Conservation (phyloP, 2,797 vertebrate genomes). For the Chromis chromis region DNA sequence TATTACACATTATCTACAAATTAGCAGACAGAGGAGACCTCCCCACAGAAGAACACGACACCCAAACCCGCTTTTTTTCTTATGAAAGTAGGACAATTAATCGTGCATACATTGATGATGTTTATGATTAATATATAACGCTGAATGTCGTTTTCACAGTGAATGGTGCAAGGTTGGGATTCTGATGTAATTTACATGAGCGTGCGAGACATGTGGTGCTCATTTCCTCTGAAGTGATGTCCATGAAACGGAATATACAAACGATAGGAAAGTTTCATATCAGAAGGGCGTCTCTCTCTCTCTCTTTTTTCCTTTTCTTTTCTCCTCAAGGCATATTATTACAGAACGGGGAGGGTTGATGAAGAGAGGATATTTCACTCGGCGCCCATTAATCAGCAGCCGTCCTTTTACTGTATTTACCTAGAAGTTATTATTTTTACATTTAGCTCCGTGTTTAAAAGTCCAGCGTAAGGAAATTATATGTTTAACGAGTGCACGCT, state of each 20-base stretch:
- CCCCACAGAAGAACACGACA: conserved; percentile 37
- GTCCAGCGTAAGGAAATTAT: conserved; percentile 60
- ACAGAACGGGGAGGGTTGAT: conserved; percentile 43
- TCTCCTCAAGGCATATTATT: conserved; percentile 51
- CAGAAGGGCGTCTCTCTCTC: conserved; percentile 62
- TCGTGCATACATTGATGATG: conserved; percentile 72
- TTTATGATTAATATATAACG: conserved; percentile 81
- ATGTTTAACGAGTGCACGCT: conserved; percentile 64
- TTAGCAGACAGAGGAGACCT: conserved; percentile 35
- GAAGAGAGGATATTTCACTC: conserved; percentile 62
- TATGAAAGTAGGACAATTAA: conserved; percentile 79
- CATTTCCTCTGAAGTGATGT: conserved; percentile 79
- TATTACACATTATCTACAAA: conserved; percentile 35
- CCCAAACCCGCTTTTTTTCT: conserved; percentile 39
- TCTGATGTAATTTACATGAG: conserved; percentile 84
- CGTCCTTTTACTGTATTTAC: conserved; percentile 64
- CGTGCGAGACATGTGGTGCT: conserved; percentile 60
- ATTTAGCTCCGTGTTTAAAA: conserved; percentile 59
- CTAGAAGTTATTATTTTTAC: conserved; percentile 64
- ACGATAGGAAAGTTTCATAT: conserved; percentile 72
- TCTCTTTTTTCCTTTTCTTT: background rate
- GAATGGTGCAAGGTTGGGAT: conserved; percentile 72
- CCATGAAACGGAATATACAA: conserved; percentile 85
- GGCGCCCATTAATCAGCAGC: conserved; percentile 51
- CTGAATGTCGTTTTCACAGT: conserved; percentile 72